Evolutionary conservation across 1,140 invertebrate species (phyloP).

Genomic region (honey bee (Apis mellifera)): Amel_HAv3.1 CM009937.2:9123001-9123500

Average conservation of each 20-base stretch:
- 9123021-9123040: not conserved
- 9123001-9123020: not conserved
- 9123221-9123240: not conserved
- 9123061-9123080: slow-evolving; percentile 83
- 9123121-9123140: slow-evolving; percentile 96
- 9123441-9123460: slow-evolving; percentile 94
- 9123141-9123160: slow-evolving; percentile 92
- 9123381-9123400: slow-evolving; percentile 85
- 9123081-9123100: slow-evolving; percentile 95
- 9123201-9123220: not conserved
- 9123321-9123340: slow-evolving; percentile 94
- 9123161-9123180: not conserved
- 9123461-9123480: slow-evolving; percentile 93
- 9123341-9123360: slow-evolving; percentile 89
- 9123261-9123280: slow-evolving; percentile 90
- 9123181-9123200: not conserved
- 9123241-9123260: slow-evolving; percentile 77
- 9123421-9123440: slow-evolving; percentile 95
- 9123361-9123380: slow-evolving; percentile 86
- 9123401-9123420: slow-evolving; percentile 92
- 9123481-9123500: slow-evolving; percentile 93
- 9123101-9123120: slow-evolving; percentile 94
- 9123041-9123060: not conserved
- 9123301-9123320: slow-evolving; percentile 93
- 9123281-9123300: slow-evolving; percentile 93